Base-by-base conservation (phyloP, 2,888 invertebrate species). In the Branchipolynoe longqiensis region DNA sequence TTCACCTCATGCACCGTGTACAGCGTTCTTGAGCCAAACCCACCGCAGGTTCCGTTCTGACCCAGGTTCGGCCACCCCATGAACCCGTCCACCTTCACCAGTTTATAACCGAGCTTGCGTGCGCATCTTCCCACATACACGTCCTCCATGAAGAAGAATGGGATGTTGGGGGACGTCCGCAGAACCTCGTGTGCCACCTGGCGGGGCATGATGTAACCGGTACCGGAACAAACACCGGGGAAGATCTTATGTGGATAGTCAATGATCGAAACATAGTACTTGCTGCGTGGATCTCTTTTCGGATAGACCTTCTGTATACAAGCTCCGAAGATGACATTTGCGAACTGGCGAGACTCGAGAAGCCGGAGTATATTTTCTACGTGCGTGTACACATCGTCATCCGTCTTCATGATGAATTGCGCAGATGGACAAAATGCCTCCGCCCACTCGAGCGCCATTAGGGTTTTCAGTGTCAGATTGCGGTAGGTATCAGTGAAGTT, bases 81-180 rank as follows among this genome's bases (percentile, higher is more conserved):
- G 22, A 78, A 78, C 14, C 78, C 78, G 1, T 6, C 8, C 41
- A 48, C 31, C 0, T 1, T 2, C 22, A 48, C 28, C 1, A 78
- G 54, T 2, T 25, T 3, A 4, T 48, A 6, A 18, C 88, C 87
- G 0, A 89, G 58, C 64, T 88, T 88, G 58, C 90, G 86, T 25
- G 90, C 59, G 87, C 91, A 91, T 54, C 91, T 25, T 0, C 90
- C 90, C 0, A 91, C 84, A 69, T 91, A 91, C 0, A 91, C 91
- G 85, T 91, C 91, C 78, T 91, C 91, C 28, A 91, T 64, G 83
- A 91, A 89, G 82, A 91, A 91, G 84, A 90, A 91, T 33, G 91
- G 91, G 69, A 91, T 88, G 78, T 90, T 89, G 58, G 62, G 82
- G 0, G 91, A 90, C 0, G 87, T 84, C 33, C 81, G 84, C 22